Base-by-base conservation (phyloP, 1,140 invertebrate species). In the Bombus balteatus region DNA sequence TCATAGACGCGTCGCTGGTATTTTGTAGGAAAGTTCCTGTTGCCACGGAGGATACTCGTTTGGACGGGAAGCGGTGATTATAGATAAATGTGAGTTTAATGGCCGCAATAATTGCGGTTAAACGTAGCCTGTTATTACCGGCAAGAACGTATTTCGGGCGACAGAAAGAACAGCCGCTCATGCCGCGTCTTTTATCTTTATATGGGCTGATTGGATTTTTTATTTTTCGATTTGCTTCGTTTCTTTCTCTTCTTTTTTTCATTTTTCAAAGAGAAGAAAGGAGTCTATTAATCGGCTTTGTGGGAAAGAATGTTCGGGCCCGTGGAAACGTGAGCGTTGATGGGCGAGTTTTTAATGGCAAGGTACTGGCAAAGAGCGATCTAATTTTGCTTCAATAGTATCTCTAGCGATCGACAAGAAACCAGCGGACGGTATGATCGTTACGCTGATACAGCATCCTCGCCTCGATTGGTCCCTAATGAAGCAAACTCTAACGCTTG, bases 11-110 rank as follows among this genome's bases (percentile, higher is more conserved):
- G 39, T 32, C 8, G 37, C 66, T 80, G 28, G 66, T 43, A 32
- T 85, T 85, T 72, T 41, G 77, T 80, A 80, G 65, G 34, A 68
- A 70, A 57, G 65, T 79, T 41, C 37, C 28, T 34, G 15, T 22
- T 43, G 43, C 75, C 47, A 28, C 71, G 62, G 28, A 25, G 73
- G 82, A 70, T 70, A 73, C 68, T 72, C 83, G 76, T 85, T 84
- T 76, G 15, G 66, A 71, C 83, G 75, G 53, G 75, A 72, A 79
- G 79, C 76, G 83, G 53, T 79, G 66, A 84, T 84, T 85, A 85
- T 73, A 65, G 77, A 85, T 85, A 80, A 85, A 85, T 73, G 83
- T 37, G 76, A 72, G 76, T 68, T 79, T 80, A 84, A 84, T 84
- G 76, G 53, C 66, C 18, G 66, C 53, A 62, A 80, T 84, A 84